These are phyloP conservation scores for Argyresthia goedartella DNA, from an alignment of 2,888 invertebrate species.

Conservation along the genomic window DNA sequence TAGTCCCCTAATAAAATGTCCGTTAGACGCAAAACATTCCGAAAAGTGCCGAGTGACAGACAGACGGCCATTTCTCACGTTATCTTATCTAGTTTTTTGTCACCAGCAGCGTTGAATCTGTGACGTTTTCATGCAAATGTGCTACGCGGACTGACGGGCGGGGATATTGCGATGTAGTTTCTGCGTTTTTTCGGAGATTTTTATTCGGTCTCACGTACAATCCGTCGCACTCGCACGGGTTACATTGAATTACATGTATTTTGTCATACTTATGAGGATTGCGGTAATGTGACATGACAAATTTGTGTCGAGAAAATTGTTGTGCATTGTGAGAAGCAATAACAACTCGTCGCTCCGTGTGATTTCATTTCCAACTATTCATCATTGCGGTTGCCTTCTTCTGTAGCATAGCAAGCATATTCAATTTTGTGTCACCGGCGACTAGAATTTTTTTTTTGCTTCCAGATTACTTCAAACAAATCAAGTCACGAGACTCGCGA, in stretches of 20 bases:
- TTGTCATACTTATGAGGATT: slow-evolving; percentile 1
- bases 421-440: no score
- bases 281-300: not conserved
- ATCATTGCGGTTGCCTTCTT: no score
- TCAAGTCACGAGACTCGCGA: no score
- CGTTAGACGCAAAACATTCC: not conserved
- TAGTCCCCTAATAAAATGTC: not conserved
- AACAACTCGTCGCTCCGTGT: no score
- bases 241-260: slow-evolving; percentile 3
- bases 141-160: not conserved
- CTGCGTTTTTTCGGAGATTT: not conserved
- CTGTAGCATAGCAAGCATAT: no score
- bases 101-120: slow-evolving; percentile 11
- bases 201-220: not conserved
- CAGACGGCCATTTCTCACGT: slow-evolving; percentile 20
- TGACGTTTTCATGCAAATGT: slow-evolving; percentile 10
- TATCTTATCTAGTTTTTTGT: slow-evolving; percentile 13
- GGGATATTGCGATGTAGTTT: no score
- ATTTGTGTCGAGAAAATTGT: not conserved
- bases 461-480: no score
- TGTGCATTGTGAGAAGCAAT: no score
- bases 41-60: slow-evolving; percentile 17
- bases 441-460: no score
- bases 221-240: not conserved
- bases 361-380: no score